phyloP scores from a whole-genome alignment of 2,113 vertebrate genomes.

The Tricholaema leucomelas region DNA sequence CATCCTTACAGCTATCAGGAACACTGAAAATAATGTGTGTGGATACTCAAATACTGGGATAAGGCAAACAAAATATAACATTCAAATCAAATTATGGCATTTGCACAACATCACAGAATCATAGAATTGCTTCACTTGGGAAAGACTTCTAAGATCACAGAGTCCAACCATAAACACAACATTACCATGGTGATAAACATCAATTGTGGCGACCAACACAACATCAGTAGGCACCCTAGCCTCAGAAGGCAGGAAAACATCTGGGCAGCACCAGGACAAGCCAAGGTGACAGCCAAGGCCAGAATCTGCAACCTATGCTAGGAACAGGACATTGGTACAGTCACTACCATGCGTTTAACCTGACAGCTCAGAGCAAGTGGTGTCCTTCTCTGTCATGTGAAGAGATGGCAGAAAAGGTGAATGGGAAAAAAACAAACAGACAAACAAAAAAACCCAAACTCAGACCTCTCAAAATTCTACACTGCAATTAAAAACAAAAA shows the following conservation, averaged over 20 bases:
- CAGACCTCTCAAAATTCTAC: neutral
- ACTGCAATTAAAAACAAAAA: neutral
- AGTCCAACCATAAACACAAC: too few species aligned
- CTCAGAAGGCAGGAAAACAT: neutral
- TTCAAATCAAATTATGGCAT: neutral
- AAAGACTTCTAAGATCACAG: too few species aligned
- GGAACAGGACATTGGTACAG: neutral
- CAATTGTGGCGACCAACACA: too few species aligned
- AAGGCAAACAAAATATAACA: neutral
- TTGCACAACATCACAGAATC: neutral
- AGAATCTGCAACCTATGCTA: neutral
- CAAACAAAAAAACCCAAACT: neutral
- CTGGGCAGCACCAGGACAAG: neutral
- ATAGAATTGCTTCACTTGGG: too few species aligned
- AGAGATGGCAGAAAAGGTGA: neutral
- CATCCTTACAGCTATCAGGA: neutral
- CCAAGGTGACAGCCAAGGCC: neutral
- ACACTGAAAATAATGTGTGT: neutral
- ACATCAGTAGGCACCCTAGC: rapidly evolving
- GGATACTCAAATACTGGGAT: neutral
- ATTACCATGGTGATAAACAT: too few species aligned
- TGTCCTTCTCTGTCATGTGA: neutral
- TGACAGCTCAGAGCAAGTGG: neutral
- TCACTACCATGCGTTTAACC: neutral
- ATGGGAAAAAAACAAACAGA: neutral